A percentile compares a stretch with the other conserved stretches of the same genome.
Evolutionary conservation across 2,113 vertebrate genomes (phyloP).

Genomic region (Antigone vipio): DNA sequence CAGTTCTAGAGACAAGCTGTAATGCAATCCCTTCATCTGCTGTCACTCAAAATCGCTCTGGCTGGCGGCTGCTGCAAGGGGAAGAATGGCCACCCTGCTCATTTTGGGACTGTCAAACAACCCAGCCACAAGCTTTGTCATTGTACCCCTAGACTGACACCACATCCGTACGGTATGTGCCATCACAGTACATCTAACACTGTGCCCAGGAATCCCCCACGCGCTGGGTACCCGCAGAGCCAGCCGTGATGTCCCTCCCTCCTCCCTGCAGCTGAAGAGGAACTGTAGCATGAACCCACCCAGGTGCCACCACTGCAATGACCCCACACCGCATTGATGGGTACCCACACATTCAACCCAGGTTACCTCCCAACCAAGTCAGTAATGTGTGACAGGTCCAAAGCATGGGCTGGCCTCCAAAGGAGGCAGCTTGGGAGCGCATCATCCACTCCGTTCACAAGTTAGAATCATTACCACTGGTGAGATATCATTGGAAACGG

Average conservation of each 20-base stretch:
- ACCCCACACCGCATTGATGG: fast-evolving
- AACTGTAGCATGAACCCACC: not conserved
- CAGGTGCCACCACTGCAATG: fast-evolving
- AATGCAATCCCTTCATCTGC: slow-evolving; percentile 41
- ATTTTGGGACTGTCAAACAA: not conserved
- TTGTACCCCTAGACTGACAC: not conserved
- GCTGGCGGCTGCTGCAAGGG: not conserved
- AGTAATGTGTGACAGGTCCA: not conserved
- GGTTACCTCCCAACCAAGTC: not conserved
- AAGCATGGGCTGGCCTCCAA: not conserved
- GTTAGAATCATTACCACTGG: not conserved
- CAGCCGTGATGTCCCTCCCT: fast-evolving
- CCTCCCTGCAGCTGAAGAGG: not conserved
- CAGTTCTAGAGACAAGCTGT: not conserved
- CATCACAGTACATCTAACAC: fast-evolving
- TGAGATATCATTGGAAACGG: not conserved
- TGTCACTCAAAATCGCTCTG: slow-evolving; percentile 41
- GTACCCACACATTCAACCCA: not conserved
- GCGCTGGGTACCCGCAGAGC: not conserved
- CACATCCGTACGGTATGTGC: fast-evolving
- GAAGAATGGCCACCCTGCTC: not conserved
- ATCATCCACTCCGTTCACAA: not conserved
- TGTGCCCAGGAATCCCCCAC: not conserved
- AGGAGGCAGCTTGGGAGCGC: not conserved
- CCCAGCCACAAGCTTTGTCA: not conserved